These are phyloP conservation scores for Acheta domesticus DNA, from an alignment of 2,888 invertebrate species.

Conservation along the genomic window DNA sequence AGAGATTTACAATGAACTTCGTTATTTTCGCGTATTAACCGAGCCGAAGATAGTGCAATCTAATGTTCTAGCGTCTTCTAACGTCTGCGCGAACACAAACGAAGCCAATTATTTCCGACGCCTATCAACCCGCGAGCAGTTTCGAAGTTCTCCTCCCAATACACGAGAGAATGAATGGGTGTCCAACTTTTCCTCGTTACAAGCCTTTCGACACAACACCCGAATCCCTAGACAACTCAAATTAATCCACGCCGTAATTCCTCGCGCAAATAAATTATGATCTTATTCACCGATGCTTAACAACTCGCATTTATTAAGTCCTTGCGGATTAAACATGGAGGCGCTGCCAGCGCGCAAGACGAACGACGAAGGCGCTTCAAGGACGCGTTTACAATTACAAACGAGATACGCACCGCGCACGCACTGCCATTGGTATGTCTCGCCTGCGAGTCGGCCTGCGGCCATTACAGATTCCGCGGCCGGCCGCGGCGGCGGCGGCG, in stretches of 20 bases:
- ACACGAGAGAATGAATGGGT: not conserved
- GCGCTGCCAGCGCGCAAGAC: constrained; percentile 1
- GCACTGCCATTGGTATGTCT: not conserved
- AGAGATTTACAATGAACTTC: no score
- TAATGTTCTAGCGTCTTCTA: no score
- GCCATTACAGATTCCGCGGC: constrained; percentile 2
- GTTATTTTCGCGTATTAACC: no score
- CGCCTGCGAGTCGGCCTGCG: not conserved
- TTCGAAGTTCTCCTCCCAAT: no score
- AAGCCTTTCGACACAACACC: not conserved
- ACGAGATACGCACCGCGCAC: not conserved
- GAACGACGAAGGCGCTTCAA: not conserved
- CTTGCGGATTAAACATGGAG: constrained; percentile 1
- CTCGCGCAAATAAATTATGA: not conserved
- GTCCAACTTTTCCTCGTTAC: not conserved
- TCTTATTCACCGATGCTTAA: not conserved
- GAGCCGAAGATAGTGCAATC: no score
- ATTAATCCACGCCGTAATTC: not conserved
- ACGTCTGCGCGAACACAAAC: no score
- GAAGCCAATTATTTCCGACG: no score
- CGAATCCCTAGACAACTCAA: not conserved
- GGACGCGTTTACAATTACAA: constrained; percentile 1
- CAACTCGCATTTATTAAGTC: constrained; percentile 3
- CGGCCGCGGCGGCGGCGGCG: not conserved
- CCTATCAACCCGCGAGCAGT: no score